Evolutionary conservation across 2,113 vertebrate genomes (phyloP).

Genomic region (Sitta europaea): DNA sequence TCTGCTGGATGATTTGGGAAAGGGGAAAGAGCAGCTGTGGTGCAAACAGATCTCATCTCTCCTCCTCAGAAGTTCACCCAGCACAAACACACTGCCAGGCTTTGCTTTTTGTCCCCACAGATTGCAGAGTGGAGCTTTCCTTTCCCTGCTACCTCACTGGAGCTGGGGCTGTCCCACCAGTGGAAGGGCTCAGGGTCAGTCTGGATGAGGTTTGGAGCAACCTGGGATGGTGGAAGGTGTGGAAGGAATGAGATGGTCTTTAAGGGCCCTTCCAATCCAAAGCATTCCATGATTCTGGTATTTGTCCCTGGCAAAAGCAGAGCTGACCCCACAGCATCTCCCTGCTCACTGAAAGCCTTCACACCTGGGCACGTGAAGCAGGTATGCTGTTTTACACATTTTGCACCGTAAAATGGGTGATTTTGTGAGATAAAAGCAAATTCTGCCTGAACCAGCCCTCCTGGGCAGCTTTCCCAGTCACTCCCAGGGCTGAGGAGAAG

Average conservation of each 20-base stretch:
- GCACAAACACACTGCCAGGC: background rate
- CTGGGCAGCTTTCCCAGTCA: background rate
- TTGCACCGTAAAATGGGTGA: accelerated
- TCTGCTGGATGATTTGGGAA: background rate
- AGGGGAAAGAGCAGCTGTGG: background rate
- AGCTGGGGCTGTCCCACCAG: background rate
- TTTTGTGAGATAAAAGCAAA: background rate
- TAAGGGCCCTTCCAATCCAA: background rate
- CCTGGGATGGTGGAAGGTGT: background rate
- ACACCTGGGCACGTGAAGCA: accelerated
- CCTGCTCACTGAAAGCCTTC: background rate
- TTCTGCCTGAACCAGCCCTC: background rate
- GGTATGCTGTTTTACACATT: background rate
- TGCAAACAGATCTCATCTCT: background rate
- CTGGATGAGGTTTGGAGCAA: background rate
- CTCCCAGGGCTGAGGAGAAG: background rate
- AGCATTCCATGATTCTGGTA: background rate
- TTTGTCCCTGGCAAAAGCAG: background rate
- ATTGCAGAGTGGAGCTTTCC: background rate
- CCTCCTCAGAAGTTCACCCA: background rate
- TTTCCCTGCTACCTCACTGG: background rate
- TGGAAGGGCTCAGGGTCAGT: background rate
- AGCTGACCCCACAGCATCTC: background rate
- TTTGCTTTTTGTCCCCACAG: background rate
- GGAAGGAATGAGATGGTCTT: background rate